Percentiles rank a stretch among this genome's conserved stretches.
phyloP scores from a whole-genome alignment of 2,888 invertebrate species.

The Steinernema carpocapsae region DNA sequence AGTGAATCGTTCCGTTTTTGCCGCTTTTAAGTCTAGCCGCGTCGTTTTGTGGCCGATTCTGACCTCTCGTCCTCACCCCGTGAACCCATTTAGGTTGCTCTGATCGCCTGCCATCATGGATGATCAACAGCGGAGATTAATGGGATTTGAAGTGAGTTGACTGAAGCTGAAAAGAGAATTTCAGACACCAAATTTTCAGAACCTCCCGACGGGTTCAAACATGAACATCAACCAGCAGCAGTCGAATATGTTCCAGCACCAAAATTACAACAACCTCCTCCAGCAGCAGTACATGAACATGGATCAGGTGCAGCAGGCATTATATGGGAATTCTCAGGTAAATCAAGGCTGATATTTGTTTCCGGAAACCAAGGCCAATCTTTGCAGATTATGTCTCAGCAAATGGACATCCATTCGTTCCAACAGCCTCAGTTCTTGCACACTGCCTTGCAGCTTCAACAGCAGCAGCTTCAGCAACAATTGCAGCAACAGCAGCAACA shows the following conservation, averaged over 20 bases:
- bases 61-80: too few species aligned
- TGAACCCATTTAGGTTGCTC: too few species aligned
- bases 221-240: background rate
- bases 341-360: too few species aligned
- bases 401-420: conserved; percentile 2
- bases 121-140: conserved; percentile 5
- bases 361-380: background rate
- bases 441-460: background rate
- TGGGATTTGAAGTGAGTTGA: conserved; percentile 3
- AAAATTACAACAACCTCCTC: background rate
- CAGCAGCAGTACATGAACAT: conserved; percentile 14
- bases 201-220: background rate
- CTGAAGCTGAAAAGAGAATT: too few species aligned
- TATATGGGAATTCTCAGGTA: conserved; percentile 7
- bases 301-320: background rate
- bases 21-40: too few species aligned
- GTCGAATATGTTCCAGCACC: background rate
- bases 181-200: background rate
- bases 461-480: background rate
- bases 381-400: background rate
- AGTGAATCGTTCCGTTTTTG: too few species aligned
- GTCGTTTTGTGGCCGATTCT: too few species aligned
- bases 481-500: background rate
- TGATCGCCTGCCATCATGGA: background rate
- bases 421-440: background rate